Base-by-base conservation (phyloP, 2,113 vertebrate genomes). In the Malurus melanocephalus region DNA sequence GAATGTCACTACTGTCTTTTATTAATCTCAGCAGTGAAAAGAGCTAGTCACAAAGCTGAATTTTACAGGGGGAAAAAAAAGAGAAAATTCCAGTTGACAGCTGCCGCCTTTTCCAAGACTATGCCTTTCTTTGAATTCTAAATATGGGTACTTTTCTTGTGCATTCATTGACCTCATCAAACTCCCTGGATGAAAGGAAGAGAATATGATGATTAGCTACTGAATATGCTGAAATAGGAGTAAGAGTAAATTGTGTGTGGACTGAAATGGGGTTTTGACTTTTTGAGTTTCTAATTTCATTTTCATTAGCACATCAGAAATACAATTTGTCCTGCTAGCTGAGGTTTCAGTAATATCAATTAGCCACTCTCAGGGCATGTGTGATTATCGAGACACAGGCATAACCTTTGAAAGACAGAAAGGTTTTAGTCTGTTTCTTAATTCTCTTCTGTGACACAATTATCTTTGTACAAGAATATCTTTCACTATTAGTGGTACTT, bases 271-370 rank as follows among this genome's bases (percentile, higher is more conserved):
- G 3, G 10, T 87, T 88, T 61, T 10, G 8, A 80, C 66, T 80
- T 91, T 85, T 62, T 53, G 33, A 85, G 73, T 85, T 93, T 87
- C 78, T 92, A 80, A 90, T 95, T 88, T 83, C 40, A 87, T 94
- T 92, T 90, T 82, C 27, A 12, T 94, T 91, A 87, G 74, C 68
- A 91, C 32, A 75, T 93, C 65, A 89, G 72, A 92, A 93, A 88
- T 89, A 87, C 52, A 88, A 87, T 93, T 93, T 93, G 38, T 90
- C 49, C 73, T 88, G 68, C 80, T 74, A 87, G 67, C 53, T 93
- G 38, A 73, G 45, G 32, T 87, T 93, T 88, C 93, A 74, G 66
- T 68, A 91, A 77, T 89, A 89, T 75, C 93, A 94, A 87, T 93
- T 95, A 95, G 17, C 20, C 40, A 56, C 64, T 78, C 26, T 49